phyloP scores from a whole-genome alignment of 2,888 invertebrate species.

The Morinoia aosen region DNA sequence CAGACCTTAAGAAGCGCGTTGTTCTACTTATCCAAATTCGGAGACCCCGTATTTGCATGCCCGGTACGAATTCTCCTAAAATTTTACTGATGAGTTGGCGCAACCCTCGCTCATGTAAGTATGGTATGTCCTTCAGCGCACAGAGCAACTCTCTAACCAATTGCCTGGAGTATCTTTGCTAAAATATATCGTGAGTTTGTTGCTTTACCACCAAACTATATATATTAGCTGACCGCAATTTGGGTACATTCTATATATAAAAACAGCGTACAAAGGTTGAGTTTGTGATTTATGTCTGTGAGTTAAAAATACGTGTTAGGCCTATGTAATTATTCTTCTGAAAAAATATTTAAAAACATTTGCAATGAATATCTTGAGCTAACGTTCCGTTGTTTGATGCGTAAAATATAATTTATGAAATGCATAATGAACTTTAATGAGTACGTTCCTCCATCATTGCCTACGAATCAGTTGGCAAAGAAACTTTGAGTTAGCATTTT shows the following conservation, averaged over 20 bases:
- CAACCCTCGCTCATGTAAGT: background rate
- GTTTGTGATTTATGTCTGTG: background rate
- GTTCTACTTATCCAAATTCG: background rate
- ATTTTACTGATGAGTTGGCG: background rate
- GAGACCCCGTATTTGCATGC: background rate
- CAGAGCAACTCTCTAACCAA: background rate
- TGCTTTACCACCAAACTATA: background rate
- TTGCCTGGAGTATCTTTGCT: background rate
- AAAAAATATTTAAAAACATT: background rate
- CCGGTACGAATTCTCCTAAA: background rate
- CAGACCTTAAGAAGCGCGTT: background rate
- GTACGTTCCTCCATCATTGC: background rate
- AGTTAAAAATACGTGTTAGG: background rate
- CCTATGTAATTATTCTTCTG: background rate
- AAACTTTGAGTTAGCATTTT: background rate
- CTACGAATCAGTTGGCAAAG: background rate
- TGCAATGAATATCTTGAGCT: background rate
- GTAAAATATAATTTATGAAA: background rate
- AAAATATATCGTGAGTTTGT: background rate
- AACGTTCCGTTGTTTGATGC: background rate
- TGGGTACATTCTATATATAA: background rate
- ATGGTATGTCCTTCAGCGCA: background rate
- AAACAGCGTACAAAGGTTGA: background rate
- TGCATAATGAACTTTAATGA: background rate
- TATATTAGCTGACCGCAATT: background rate